Conservation (phyloP, 2,888 invertebrate genomes). For the Orthonevra nobilis region DNA sequence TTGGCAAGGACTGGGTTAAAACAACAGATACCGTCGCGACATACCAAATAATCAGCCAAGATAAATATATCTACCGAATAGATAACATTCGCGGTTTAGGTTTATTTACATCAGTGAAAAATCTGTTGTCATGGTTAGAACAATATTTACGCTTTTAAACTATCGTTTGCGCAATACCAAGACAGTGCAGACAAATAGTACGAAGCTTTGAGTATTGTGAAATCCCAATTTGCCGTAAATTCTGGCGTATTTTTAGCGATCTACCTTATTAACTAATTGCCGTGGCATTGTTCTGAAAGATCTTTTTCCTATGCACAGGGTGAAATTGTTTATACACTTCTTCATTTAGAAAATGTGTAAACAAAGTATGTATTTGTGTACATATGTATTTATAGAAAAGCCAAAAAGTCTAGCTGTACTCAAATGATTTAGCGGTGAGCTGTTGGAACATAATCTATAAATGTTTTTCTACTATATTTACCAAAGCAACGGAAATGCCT, state of each 20-base stretch:
- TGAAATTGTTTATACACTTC: too few relatives aligned
- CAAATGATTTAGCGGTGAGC: too few relatives aligned
- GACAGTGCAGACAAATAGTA: neutral
- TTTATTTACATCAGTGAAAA: constrained; percentile 12
- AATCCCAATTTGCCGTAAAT: constrained; percentile 7
- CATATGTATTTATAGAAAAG: too few relatives aligned
- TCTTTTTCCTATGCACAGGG: neutral
- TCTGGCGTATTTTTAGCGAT: constrained; percentile 21
- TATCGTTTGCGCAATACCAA: constrained; percentile 21
- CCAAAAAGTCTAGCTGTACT: too few relatives aligned
- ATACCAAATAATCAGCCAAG: too few relatives aligned
- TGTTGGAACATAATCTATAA: too few relatives aligned
- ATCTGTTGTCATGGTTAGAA: constrained; percentile 28
- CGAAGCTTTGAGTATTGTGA: neutral
- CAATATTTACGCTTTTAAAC: constrained; percentile 24
- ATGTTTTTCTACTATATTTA: too few relatives aligned
- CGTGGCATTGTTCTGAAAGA: neutral
- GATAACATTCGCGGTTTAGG: constrained; percentile 8
- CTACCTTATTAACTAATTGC: constrained; percentile 9
- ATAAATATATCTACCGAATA: constrained; percentile 27
- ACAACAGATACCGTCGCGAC: too few relatives aligned
- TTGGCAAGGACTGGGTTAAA: constrained; percentile 30
- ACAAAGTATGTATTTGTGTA: constrained; percentile 5
- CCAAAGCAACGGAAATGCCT: too few relatives aligned
- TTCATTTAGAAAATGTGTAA: too few relatives aligned